Base-by-base conservation (phyloP, 2,113 vertebrate species). In the Casuarius casuarius region DNA sequence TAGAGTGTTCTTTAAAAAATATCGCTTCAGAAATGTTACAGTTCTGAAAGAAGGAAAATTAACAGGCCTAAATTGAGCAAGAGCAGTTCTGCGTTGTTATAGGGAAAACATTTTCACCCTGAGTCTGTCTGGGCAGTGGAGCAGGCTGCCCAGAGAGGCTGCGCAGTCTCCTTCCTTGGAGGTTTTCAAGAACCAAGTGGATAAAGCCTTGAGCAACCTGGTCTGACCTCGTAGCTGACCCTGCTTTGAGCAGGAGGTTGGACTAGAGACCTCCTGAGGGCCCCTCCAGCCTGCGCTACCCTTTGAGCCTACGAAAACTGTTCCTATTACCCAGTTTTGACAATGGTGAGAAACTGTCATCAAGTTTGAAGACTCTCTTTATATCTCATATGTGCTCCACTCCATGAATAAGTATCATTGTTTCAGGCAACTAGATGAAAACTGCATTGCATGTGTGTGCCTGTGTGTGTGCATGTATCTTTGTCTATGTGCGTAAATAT, bases 91-190 rank as follows among this genome's bases (percentile, higher is more conserved):
- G 40, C 56, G 38, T 26, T 59, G 17, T 42, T 28, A 42, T 3
- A 66, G 3, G 8, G 2, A 3, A 10, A 61, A 61, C n/a, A 12
- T n/a, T 1, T 4, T 10, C 15, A 68, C 8, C 5, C 26, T 19
- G 31, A 42, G 14, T 33, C 48, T 23, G 35, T 46, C 28, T 21
- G 59, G 3, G 7, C 5, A 0, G 20, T 51, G 31, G 28, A 84
- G 4, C 5, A 33, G 8, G 15, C 18, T 51, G 16, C 16, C 31
- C n/a, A 67, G 9, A 61, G 5, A 63, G 29, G 14, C 28, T 9
- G 8, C 26, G 11, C 12, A 40, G 29, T 25, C 31, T 74, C 42
- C 48, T 52, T 40, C 35, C 20, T 70, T 22, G 26, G 48, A 78
- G 21, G 56, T 80, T 59, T 80, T 75, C 18, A 48, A 88, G 56